Evolutionary conservation across 2,888 invertebrate species (phyloP).

Genomic region (Oasisia sp.): DNA sequence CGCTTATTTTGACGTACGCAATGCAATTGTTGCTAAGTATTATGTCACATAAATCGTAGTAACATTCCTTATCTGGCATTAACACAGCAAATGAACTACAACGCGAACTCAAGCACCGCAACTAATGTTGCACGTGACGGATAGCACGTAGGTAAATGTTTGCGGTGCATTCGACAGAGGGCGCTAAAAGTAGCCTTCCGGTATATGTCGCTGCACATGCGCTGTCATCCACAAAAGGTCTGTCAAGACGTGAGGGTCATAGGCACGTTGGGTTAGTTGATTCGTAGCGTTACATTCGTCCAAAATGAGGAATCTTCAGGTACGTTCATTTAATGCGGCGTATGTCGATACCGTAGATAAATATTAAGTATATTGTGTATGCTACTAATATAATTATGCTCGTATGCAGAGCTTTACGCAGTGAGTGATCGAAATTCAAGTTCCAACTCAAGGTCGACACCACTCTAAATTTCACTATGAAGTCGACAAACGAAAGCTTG

Average conservation of each 20-base stretch:
- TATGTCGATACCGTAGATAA: background rate
- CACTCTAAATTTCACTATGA: background rate
- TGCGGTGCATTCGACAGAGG: background rate
- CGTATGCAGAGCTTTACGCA: background rate
- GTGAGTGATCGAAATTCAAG: background rate
- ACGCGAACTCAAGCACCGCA: background rate
- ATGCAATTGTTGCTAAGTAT: background rate
- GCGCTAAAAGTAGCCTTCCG: background rate
- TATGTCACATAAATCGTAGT: background rate
- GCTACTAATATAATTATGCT: background rate
- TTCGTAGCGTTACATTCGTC: background rate
- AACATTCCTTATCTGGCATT: background rate
- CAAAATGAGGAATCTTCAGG: conserved; percentile 1
- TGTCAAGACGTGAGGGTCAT: conserved; percentile 17
- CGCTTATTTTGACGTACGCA: background rate
- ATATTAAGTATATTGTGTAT: background rate
- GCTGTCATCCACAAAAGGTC: background rate
- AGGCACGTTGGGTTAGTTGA: background rate
- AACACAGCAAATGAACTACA: background rate
- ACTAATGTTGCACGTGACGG: background rate
- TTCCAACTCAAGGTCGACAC: background rate
- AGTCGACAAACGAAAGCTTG: background rate
- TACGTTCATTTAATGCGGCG: background rate
- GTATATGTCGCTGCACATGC: background rate
- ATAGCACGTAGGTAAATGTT: background rate